Conservation (phyloP, 2,888 invertebrate species). For the Alloplasta piceator region DNA sequence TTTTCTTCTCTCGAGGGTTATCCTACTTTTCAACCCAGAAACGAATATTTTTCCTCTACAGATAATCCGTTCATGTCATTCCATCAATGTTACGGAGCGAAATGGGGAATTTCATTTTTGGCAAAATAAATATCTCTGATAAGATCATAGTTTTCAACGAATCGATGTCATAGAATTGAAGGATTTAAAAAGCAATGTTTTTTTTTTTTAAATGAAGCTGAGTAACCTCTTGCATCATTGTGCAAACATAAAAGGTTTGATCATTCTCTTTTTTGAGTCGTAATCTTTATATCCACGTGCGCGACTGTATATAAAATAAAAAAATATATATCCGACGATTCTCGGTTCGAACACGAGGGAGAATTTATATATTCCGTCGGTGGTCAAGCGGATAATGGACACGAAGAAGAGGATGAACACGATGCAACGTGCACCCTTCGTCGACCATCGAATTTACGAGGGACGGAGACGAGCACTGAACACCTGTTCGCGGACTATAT, state of each 20-base stretch:
- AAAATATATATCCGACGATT: neutral
- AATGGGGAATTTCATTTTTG: too few relatives aligned
- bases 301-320: neutral
- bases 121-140: too few relatives aligned
- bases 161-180: too few relatives aligned
- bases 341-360: neutral
- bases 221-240: too few relatives aligned
- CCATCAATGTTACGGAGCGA: too few relatives aligned
- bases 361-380: constrained; percentile 47
- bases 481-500: constrained; percentile 42
- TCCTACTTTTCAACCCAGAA: neutral
- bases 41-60: neutral
- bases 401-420: constrained; percentile 15
- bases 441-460: constrained; percentile 56
- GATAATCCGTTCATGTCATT: too few relatives aligned
- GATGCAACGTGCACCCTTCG: constrained; percentile 10
- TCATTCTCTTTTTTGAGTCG: constrained; percentile 6
- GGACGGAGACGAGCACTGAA: constrained; percentile 30
- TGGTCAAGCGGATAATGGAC: constrained; percentile 41
- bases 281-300: neutral
- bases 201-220: too few relatives aligned
- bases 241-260: too few relatives aligned
- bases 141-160: too few relatives aligned
- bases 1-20: neutral
- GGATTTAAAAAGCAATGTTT: too few relatives aligned